phyloP scores from a whole-genome alignment of 2,888 invertebrate genomes.

The Hirtodrosophila histrioides region DNA sequence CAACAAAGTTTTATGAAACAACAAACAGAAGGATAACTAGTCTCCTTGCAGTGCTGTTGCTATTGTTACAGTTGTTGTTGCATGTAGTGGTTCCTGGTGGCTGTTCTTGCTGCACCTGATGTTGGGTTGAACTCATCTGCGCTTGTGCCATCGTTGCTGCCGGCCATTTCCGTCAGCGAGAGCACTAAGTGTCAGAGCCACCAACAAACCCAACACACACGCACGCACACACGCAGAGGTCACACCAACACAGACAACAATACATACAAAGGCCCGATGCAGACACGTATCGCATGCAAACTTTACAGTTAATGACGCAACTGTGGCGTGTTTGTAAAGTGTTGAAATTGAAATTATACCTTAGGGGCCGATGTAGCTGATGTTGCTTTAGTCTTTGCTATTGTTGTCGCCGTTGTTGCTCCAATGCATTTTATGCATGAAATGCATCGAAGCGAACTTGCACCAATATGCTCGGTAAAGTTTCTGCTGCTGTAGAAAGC shows the following conservation, averaged over 20 bases:
- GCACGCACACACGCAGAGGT: conserved; percentile 13
- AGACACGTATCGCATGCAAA: conserved; percentile 72
- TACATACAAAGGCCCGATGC: conserved; percentile 23
- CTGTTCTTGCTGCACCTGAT: conserved; percentile 65
- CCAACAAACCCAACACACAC: conserved; percentile 4
- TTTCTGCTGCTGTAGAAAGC: conserved; percentile 17
- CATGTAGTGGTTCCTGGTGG: conserved; percentile 4
- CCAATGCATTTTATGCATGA: conserved; percentile 22
- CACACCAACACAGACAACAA: conserved; percentile 15
- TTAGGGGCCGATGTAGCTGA: conserved; percentile 49
- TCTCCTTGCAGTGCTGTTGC: conserved; percentile 25
- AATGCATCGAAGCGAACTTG: conserved; percentile 30
- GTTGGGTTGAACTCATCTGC: conserved; percentile 72
- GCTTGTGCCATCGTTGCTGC: conserved; percentile 52
- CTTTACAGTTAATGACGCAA: conserved; percentile 78
- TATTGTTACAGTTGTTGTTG: conserved; percentile 19
- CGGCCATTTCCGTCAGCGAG: conserved; percentile 67
- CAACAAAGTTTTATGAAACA: conserved; percentile 77
- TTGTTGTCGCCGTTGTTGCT: conserved; percentile 22
- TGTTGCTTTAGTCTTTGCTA: conserved; percentile 23
- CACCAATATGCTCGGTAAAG: conserved; percentile 18
- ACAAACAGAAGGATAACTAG: conserved; percentile 47
- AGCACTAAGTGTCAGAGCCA: conserved; percentile 59
- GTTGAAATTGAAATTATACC: conserved; percentile 82
- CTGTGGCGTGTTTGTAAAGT: conserved; percentile 78